These are phyloP conservation scores for Phataginus tetradactyla DNA, from an alignment of 2,797 vertebrate species.

Conservation along the genomic window DNA sequence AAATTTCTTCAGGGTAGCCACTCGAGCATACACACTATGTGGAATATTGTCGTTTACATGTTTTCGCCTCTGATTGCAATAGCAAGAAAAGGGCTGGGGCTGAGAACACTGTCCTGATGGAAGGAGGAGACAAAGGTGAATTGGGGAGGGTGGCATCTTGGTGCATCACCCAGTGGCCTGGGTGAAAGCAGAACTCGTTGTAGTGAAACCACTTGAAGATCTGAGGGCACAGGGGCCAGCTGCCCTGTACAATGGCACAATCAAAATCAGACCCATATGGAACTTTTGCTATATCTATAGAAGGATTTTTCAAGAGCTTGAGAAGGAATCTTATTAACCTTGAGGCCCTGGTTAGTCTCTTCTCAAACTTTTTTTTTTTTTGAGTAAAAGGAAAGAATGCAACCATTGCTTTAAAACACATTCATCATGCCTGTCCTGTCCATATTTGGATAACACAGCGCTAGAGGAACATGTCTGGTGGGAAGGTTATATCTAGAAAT, in stretches of 20 bases:
- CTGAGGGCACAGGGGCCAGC: neutral
- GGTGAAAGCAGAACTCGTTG: accelerated
- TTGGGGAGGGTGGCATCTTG: accelerated
- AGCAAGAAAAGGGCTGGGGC: neutral
- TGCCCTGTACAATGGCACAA: neutral
- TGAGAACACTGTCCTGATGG: neutral
- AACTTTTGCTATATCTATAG: neutral
- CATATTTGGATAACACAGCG: accelerated
- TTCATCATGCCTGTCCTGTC: neutral
- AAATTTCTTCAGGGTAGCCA: neutral
- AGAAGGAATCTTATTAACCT: neutral
- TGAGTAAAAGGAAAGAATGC: neutral
- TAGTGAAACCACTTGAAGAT: neutral
- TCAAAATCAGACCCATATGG: neutral
- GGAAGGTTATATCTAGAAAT: neutral
- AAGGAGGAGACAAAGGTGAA: accelerated
- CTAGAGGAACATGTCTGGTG: neutral
- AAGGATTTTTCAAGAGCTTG: neutral
- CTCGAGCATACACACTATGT: accelerated
- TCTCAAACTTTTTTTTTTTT: neutral
- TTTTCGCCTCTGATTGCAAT: neutral
- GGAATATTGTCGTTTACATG: no score
- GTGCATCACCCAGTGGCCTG: accelerated
- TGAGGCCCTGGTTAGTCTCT: neutral
- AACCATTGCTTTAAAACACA: neutral